These are phyloP conservation scores for Octomys mimax DNA, from an alignment of 2,797 vertebrate genomes.

Conservation along the genomic window DNA sequence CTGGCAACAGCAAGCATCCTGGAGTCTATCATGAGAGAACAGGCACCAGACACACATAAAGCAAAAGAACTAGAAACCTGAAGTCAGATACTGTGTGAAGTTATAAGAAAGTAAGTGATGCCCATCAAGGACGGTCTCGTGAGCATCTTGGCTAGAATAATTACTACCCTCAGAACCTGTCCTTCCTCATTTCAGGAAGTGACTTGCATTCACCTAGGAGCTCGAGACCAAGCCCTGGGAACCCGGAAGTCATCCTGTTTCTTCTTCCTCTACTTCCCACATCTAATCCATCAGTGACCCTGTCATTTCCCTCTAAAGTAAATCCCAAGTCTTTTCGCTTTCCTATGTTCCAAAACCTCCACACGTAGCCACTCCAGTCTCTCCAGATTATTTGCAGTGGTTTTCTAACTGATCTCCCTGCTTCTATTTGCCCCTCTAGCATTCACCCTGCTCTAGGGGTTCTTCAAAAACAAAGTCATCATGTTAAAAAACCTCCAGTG, in stretches of 20 bases:
- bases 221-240: background rate
- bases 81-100: background rate
- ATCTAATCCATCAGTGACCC: background rate
- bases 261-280: background rate
- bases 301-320: background rate
- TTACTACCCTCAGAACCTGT: background rate
- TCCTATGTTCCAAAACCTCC: background rate
- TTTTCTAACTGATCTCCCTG: background rate
- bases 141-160: background rate
- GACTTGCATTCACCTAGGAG: background rate
- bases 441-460: background rate
- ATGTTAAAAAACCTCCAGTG: background rate
- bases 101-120: background rate
- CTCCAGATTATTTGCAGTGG: background rate
- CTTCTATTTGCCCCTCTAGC: background rate
- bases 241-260: background rate
- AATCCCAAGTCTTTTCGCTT: background rate
- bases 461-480: background rate
- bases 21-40: background rate
- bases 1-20: background rate
- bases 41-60: background rate
- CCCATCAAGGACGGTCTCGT: background rate
- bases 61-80: constrained; percentile 19
- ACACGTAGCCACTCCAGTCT: background rate
- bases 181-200: background rate